Evolutionary conservation across 2,797 vertebrate species (phyloP).

Genomic region (Hippoglossus hippoglossus): DNA sequence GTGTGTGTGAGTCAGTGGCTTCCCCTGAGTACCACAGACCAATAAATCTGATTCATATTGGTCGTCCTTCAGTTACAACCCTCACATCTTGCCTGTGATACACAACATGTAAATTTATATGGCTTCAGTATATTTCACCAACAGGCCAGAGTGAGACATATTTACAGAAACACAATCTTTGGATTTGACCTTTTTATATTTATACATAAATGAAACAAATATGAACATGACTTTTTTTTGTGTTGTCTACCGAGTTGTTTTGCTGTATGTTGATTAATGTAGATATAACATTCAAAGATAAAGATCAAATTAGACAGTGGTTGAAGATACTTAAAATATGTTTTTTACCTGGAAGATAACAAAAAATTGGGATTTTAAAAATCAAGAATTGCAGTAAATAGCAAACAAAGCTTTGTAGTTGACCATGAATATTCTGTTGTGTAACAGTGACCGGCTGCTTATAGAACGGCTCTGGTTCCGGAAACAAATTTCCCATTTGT

Average conservation of each 20-base stretch:
- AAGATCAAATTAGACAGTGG: background rate
- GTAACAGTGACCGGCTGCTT: background rate
- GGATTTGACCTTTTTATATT: constrained; percentile 2
- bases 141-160: constrained; percentile 9
- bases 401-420: no score
- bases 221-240: background rate
- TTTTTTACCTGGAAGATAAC: background rate
- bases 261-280: background rate
- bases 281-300: background rate
- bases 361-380: no score
- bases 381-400: no score
- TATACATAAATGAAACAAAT: background rate
- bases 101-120: constrained; percentile 31
- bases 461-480: no score
- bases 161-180: constrained; percentile 16
- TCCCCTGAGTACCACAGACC: constrained; percentile 44
- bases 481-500: no score
- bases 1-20: constrained; percentile 32
- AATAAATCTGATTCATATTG: constrained; percentile 58
- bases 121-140: constrained; percentile 22
- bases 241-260: background rate
- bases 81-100: constrained; percentile 25
- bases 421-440: background rate
- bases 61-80: constrained; percentile 39
- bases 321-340: background rate